phyloP scores from a whole-genome alignment of 2,797 vertebrate genomes.

The Neostethus bicornis region DNA sequence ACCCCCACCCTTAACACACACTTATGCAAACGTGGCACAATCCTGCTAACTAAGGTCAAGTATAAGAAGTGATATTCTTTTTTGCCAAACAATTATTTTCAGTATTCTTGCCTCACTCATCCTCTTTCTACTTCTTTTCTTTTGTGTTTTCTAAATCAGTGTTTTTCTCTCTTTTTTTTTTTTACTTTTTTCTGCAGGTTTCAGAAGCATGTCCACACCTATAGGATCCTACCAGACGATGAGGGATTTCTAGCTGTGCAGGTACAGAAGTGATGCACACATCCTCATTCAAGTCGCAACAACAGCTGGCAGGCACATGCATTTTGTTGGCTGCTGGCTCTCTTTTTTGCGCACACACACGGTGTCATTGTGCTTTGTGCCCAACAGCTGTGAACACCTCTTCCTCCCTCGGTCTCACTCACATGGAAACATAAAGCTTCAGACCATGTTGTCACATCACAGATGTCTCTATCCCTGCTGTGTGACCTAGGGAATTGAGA shows the following conservation, averaged over 20 bases:
- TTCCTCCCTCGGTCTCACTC: conserved; percentile 27
- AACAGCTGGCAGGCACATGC: conserved; percentile 73
- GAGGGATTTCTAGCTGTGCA: conserved; percentile 95
- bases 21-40: conserved; percentile 7
- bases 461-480: conserved; percentile 33
- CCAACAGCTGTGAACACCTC: conserved; percentile 72
- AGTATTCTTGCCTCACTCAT: not conserved
- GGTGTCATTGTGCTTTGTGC: conserved; percentile 69
- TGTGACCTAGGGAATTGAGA: conserved; percentile 5
- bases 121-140: not conserved
- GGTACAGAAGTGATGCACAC: conserved; percentile 72
- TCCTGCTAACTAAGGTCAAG: conserved; percentile 28
- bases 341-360: conserved; percentile 9
- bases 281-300: conserved; percentile 43
- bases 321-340: conserved; percentile 62
- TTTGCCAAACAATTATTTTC: not conserved
- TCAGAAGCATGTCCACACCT: conserved; percentile 97
- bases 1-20: conserved; percentile 9
- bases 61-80: conserved; percentile 1
- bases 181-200: conserved; percentile 83
- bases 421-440: conserved; percentile 20
- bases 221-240: conserved; percentile 94
- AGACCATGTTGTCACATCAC: conserved; percentile 31
- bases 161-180: conserved; percentile 20
- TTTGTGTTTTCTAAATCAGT: not conserved